These are phyloP conservation scores for Drosophila recens DNA, from an alignment of 2,888 invertebrate species.

Conservation along the genomic window DNA sequence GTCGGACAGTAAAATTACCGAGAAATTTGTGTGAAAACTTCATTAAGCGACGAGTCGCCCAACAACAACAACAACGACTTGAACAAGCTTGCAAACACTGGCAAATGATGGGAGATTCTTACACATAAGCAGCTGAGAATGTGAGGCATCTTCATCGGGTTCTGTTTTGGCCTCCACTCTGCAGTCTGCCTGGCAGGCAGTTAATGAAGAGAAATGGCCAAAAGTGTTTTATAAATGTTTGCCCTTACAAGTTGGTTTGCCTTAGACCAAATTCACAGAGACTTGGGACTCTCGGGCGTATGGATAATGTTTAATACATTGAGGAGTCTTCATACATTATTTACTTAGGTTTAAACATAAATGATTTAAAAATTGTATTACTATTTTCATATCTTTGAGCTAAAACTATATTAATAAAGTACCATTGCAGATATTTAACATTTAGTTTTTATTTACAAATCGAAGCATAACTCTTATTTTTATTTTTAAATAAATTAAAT, in stretches of 20 bases:
- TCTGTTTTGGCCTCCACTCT: constrained; percentile 5
- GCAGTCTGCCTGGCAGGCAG: constrained; percentile 33
- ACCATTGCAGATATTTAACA: no score
- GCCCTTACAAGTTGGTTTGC: constrained; percentile 17
- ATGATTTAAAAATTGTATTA: no score
- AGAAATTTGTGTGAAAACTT: constrained; percentile 68
- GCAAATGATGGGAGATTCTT: constrained; percentile 1
- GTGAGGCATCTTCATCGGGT: constrained; percentile 1
- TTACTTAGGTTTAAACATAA: neutral
- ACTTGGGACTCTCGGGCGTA: constrained; percentile 2
- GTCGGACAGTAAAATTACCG: constrained; percentile 63
- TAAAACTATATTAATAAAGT: no score
- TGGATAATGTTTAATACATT: neutral
- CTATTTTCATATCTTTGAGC: neutral
- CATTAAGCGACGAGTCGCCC: constrained; percentile 50
- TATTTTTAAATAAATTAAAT: no score
- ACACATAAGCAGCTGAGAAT: constrained; percentile 4
- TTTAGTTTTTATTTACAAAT: no score
- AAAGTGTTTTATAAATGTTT: constrained; percentile 75
- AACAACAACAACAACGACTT: constrained; percentile 5
- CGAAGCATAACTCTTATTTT: no score
- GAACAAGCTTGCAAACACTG: constrained; percentile 3
- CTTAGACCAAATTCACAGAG: neutral
- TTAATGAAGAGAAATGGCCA: constrained; percentile 77
- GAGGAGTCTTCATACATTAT: neutral